Conservation (phyloP, 1,140 invertebrate species). For the Drosophila ironensis region DNA sequence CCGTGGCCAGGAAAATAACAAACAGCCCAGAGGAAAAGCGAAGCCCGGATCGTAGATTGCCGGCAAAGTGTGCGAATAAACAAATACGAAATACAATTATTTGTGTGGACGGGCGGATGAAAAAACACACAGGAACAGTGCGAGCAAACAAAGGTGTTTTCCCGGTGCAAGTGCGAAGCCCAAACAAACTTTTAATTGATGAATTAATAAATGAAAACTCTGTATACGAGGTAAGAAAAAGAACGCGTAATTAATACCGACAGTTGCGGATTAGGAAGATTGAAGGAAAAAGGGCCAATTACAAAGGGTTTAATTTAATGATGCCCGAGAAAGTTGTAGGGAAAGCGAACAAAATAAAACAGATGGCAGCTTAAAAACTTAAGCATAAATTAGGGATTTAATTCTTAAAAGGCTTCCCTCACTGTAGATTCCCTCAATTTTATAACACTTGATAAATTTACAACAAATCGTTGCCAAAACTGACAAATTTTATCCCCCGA, state of each 20-base stretch:
- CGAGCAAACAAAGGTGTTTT: conserved; percentile 9
- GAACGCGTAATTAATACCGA: conserved; percentile 2
- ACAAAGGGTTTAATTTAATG: conserved; percentile 5
- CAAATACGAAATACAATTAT: conserved; percentile 20
- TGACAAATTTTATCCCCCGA: not conserved
- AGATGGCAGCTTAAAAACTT: conserved; percentile 2
- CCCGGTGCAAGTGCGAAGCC: conserved; percentile 15
- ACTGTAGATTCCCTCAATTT: not conserved
- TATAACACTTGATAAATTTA: not conserved
- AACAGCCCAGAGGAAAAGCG: conserved; percentile 14
- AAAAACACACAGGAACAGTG: conserved; percentile 4
- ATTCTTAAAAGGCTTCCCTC: not conserved
- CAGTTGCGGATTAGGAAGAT: not conserved
- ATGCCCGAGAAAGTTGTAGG: conserved; percentile 4
- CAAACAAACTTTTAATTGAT: conserved; percentile 26
- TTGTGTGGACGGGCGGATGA: conserved; percentile 6
- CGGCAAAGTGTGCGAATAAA: conserved; percentile 47
- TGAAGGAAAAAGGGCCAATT: conserved; percentile 16
- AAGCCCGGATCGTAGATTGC: conserved; percentile 27
- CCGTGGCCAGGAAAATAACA: conserved; percentile 18
- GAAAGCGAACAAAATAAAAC: not conserved
- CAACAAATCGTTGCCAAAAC: not conserved
- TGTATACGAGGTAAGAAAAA: conserved; percentile 17
- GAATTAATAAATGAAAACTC: conserved; percentile 15
- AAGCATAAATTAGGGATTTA: not conserved